Percentiles rank a stretch among this genome's conserved stretches.
These are phyloP conservation scores for Cryptotis parvus DNA, from an alignment of 2,113 vertebrate species.

Conservation along the genomic window DNA sequence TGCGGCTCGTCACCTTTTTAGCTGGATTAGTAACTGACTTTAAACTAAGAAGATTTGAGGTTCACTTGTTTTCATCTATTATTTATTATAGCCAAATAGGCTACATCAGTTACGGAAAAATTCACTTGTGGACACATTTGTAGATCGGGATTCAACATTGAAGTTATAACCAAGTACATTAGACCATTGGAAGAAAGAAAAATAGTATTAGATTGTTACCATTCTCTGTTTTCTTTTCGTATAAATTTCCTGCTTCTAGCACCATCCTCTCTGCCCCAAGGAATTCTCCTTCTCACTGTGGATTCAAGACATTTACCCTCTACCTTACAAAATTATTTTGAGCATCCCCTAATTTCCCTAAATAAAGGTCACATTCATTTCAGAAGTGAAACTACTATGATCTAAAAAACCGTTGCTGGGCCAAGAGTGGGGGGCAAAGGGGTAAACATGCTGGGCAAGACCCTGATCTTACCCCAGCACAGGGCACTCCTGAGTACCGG, in stretches of 20 bases:
- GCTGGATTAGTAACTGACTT: background rate
- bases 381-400: conserved; percentile 9
- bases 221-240: background rate
- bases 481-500: too few species aligned
- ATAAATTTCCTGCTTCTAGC: conserved; percentile 3
- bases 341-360: background rate
- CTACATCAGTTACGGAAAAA: conserved; percentile 8
- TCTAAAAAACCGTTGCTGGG: background rate
- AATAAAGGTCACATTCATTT: conserved; percentile 1
- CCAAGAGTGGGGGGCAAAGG: too few species aligned
- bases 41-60: background rate
- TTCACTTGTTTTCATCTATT: background rate
- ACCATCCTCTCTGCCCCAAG: background rate
- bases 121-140: conserved; percentile 53
- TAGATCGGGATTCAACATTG: conserved; percentile 29
- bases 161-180: background rate
- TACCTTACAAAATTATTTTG: conserved; percentile 22
- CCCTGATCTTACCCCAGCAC: too few species aligned
- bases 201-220: background rate
- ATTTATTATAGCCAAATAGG: conserved; percentile 8
- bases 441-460: too few species aligned
- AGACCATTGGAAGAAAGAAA: background rate
- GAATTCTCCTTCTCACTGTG: background rate
- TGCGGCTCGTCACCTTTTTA: background rate
- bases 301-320: background rate